Evolutionary conservation across 2,888 invertebrate species (phyloP), one percentile per base, ranked within the genome.

Genomic region (Congeria kusceri): DNA sequence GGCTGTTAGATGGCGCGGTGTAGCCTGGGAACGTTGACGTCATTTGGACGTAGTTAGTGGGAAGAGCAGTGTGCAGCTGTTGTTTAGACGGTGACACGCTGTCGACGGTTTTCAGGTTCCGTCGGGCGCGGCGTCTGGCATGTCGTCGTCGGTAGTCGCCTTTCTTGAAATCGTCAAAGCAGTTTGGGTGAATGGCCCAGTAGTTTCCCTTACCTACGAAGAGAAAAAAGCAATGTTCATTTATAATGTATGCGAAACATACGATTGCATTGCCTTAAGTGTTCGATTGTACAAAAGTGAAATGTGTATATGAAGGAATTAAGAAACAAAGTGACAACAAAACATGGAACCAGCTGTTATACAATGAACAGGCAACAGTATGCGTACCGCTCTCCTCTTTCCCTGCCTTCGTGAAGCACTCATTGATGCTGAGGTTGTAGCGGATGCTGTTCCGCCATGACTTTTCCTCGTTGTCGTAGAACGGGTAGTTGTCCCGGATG

Each of bases 111-210:
- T 81, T 75, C 27, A 79, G 70, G 39, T 74, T 77, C 47, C 87
- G 87, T n/a, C 88, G 80, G 9, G 90, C 98, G 94, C 98, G 98
- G 28, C 99, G 95, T 92, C 99, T 98, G 0, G 99, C 99, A 93
- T 98, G 98, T 64, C 99, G 96, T 62, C 99, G 95, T 25, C 99
- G 95, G 92, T 99, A 99, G 91, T 99, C 99, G 0, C 99, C 99
- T 88, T 97, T 97, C 29, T 97, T 95, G 93, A 99, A 99, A 93
- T 99, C 99, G 49, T 98, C 98, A 29, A 98, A 94, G 93, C 99
- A 99, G 0, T 99, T 99, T 0, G 98, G 98, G 93, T 99, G 99
- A 69, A 99, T 97, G 15, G 98, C 98, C 99, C 99, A 99, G 92
- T 98, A 99, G 93, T 99, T 98, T 0, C 99, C 99, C 49, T 93